Conservation (phyloP, 2,888 invertebrate genomes). For the Oligia fasciuncula region DNA sequence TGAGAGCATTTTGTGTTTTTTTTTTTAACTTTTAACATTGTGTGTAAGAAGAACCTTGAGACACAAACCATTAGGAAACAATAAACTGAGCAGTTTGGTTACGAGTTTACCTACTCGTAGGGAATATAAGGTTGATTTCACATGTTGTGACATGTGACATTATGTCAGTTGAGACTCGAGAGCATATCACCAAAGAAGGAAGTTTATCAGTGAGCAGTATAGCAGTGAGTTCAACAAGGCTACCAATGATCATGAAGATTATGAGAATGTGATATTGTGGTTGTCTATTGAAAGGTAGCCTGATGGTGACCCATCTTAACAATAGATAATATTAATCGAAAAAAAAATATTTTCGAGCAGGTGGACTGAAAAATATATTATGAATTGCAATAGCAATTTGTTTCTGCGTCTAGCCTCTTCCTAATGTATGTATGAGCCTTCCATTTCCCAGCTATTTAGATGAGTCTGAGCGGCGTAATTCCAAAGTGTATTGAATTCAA, state of each 20-base stretch:
- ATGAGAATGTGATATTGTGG: neutral
- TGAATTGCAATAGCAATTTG: slow-evolving; percentile 4
- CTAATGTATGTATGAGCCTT: slow-evolving; percentile 19
- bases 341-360: neutral
- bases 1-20: neutral
- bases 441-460: slow-evolving; percentile 35
- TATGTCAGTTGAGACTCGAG: neutral
- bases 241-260: too few species aligned
- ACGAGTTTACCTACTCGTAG: neutral
- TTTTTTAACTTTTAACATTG: too few species aligned
- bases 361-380: neutral
- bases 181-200: neutral
- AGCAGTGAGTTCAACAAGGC: neutral
- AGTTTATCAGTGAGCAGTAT: neutral
- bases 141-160: neutral
- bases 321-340: neutral
- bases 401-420: neutral
- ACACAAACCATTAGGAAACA: slow-evolving; percentile 7
- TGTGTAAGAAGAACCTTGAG: neutral
- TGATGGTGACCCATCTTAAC: neutral
- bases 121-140: neutral
- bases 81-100: slow-evolving; percentile 4
- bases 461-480: slow-evolving; percentile 43
- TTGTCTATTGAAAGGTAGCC: neutral
- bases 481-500: slow-evolving; percentile 62